Base-by-base conservation (phyloP, 2,113 vertebrate species). In the Cryptotis parvus region DNA sequence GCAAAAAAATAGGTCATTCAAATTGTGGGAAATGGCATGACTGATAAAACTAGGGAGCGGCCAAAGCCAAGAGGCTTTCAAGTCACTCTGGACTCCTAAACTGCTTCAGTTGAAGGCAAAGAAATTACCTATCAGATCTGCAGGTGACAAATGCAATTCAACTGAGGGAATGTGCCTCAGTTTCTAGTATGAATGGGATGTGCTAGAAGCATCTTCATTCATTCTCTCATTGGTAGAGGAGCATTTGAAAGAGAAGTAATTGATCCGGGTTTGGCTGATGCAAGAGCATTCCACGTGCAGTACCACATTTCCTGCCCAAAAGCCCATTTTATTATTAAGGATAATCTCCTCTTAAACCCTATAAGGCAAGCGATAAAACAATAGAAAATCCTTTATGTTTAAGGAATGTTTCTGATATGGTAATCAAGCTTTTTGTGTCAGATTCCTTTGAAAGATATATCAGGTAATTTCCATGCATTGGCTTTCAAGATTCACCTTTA, bases 111-210 rank as follows among this genome's bases (percentile, higher is more conserved):
- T 74, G 24, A 6, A 24, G 20, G 14, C 27, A 82, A n/a, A n/a
- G 39, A 11, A 39, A 70, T 45, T 9, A 33, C 29, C 10, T 35
- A 65, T 1, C 63, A 22, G 55, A 33, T 61, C 55, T 18, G 2
- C 6, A n/a, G 9, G 3, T 3, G 11, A 3, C 0, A 52, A 9
- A 0, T 43, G 4, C 3, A 35, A 83, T 69, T 37, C 35, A 77
- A 27, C 27, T 29, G 3, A 12, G 4, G 9, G 29, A 29, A 76
- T 26, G 3, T 52, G 4, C 35, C 37, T 77, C 14, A 43, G 22
- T 27, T 27, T 66, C 11, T n/a, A 66, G 14, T n/a, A 16, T 16
- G 61, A 52, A 72, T 39, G 31, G 4, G 2, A 20, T 7, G 4
- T 6, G 35, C 16, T 24, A 31, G 35, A 20, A n/a, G 10, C 37